A percentile compares a stretch with the other conserved stretches of the same genome.
Evolutionary conservation across 1,140 invertebrate species (phyloP).

Genomic region (Ruditapes philippinarum): DNA sequence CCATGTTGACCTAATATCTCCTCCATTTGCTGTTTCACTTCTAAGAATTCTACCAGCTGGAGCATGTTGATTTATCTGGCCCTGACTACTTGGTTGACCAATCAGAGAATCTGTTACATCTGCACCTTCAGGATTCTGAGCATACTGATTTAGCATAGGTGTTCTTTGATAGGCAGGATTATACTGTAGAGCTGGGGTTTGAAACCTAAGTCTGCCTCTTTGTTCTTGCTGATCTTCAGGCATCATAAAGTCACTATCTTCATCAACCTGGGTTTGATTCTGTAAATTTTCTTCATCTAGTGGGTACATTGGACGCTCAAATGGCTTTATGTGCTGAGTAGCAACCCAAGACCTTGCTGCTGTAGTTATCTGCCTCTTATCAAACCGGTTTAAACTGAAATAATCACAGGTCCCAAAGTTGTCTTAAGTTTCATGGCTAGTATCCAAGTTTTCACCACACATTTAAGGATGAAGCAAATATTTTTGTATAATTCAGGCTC

Average conservation of each 20-base stretch:
- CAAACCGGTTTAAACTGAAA: constrained; percentile 65
- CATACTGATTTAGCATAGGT: not conserved
- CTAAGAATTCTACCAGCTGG: not conserved
- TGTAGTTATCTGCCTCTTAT: constrained; percentile 38
- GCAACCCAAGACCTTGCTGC: constrained; percentile 52
- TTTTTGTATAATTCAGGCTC: too few species aligned
- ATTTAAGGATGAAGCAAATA: too few species aligned
- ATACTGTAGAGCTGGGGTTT: constrained; percentile 58
- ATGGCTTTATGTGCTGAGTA: constrained; percentile 30
- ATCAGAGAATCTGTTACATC: constrained; percentile 29
- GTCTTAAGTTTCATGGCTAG: too few species aligned
- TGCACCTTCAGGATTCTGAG: not conserved
- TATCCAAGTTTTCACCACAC: constrained; percentile 52
- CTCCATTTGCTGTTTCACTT: not conserved
- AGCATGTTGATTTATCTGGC: not conserved
- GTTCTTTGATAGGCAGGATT: constrained; percentile 31
- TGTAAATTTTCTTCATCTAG: constrained; percentile 36
- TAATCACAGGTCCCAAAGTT: not conserved
- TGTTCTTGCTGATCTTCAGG: not conserved
- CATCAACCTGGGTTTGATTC: not conserved
- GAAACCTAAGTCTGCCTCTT: not conserved
- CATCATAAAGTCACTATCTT: not conserved
- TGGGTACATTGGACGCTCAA: constrained; percentile 36
- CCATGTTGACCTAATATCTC: constrained; percentile 6
- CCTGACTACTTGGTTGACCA: not conserved